Evolutionary conservation across 2,113 vertebrate species (phyloP).

Genomic region (Macquaria australasica): DNA sequence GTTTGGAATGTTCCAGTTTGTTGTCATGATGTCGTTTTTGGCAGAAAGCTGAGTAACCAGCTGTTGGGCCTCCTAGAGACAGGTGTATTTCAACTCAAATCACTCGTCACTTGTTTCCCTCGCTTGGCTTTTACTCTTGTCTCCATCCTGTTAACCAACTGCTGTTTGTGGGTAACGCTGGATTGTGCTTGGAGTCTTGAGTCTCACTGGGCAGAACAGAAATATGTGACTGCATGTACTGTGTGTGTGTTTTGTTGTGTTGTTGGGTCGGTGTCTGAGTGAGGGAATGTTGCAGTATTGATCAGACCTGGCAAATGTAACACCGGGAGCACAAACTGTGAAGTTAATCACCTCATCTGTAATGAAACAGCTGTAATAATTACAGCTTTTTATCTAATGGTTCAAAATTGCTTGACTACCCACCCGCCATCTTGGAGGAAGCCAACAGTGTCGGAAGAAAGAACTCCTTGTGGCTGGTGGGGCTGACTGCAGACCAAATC

Average conservation of each 20-base stretch:
- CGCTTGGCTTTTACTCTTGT: background rate
- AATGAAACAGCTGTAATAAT: background rate
- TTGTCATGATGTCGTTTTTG: conserved; percentile 41
- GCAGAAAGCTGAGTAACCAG: conserved; percentile 45
- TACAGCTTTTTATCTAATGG: background rate
- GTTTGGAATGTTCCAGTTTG: conserved; percentile 35
- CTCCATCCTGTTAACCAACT: conserved; percentile 41
- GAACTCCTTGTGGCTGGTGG: conserved; percentile 55
- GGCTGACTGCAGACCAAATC: conserved; percentile 42
- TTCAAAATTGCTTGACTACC: conserved; percentile 7
- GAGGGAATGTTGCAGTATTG: background rate
- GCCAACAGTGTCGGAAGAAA: conserved; percentile 56
- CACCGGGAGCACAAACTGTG: background rate
- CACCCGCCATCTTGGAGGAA: conserved; percentile 47
- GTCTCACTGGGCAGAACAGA: background rate
- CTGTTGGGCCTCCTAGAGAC: conserved; percentile 39
- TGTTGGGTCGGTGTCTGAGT: background rate
- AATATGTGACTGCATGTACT: conserved; percentile 4
- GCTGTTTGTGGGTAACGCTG: conserved; percentile 25
- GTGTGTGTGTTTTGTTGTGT: background rate
- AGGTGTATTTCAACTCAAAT: conserved; percentile 27
- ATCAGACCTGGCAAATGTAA: background rate
- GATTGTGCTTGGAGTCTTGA: background rate
- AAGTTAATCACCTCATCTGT: background rate
- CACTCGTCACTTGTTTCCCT: conserved; percentile 18